phyloP scores from a whole-genome alignment of 2,797 vertebrate genomes.

The Diglossa cyanea region DNA sequence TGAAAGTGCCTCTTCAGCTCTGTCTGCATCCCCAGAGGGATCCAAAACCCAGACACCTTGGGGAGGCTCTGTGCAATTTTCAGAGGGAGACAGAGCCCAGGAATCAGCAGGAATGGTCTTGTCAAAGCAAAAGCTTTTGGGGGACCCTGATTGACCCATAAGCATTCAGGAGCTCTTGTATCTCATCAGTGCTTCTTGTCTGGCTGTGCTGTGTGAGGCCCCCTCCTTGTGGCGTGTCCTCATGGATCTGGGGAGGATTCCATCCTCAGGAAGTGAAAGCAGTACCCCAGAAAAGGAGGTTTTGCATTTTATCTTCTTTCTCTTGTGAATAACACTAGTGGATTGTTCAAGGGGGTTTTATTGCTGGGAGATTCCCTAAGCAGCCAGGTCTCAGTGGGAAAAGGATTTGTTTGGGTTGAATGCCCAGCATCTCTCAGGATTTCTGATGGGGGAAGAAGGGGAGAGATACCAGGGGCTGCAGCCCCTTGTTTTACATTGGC shows the following conservation, averaged over 20 bases:
- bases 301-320: background rate
- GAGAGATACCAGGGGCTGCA: background rate
- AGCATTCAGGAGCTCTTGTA: background rate
- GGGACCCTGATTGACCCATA: background rate
- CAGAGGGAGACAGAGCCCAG: too few relatives aligned
- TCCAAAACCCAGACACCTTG: background rate
- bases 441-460: background rate
- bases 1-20: slow-evolving; percentile 13
- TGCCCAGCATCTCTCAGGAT: background rate
- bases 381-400: background rate
- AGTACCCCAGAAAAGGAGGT: background rate
- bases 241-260: background rate
- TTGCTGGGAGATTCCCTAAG: background rate
- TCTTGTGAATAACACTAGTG: background rate
- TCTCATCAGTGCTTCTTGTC: background rate
- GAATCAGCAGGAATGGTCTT: background rate
- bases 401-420: background rate
- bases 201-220: background rate
- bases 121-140: background rate
- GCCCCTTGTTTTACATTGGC: background rate
- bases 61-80: background rate
- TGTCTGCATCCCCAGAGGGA: background rate
- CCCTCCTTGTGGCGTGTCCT: background rate
- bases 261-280: background rate
- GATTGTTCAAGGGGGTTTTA: background rate